phyloP scores from a whole-genome alignment of 2,113 vertebrate genomes.

The Laticauda colubrina region DNA sequence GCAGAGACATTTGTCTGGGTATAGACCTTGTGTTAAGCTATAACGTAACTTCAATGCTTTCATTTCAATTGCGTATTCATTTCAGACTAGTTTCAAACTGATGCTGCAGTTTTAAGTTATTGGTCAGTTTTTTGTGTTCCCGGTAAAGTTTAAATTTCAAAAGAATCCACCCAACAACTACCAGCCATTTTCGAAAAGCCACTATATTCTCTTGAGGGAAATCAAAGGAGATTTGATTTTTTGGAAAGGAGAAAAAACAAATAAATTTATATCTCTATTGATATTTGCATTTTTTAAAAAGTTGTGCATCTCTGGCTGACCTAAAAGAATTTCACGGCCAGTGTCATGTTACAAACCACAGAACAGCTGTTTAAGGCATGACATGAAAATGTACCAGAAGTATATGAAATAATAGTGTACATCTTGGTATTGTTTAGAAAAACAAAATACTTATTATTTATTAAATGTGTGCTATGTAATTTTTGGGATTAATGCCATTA shows the following conservation, averaged over 20 bases:
- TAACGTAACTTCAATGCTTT: neutral
- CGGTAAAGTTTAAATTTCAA: neutral
- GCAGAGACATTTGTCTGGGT: neutral
- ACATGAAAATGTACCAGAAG: neutral
- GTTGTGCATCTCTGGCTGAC: neutral
- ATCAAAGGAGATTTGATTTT: neutral
- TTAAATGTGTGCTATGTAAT: neutral
- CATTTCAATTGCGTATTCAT: neutral
- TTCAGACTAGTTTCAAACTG: neutral
- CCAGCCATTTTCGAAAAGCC: neutral
- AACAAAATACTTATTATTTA: neutral
- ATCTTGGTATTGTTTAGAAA: neutral
- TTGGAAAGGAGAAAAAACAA: neutral
- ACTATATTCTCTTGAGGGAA: neutral
- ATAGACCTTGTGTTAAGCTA: neutral
- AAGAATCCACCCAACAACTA: neutral
- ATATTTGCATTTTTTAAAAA: neutral
- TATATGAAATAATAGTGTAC: neutral
- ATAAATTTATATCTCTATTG: neutral
- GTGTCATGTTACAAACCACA: neutral
- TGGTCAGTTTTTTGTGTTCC: neutral
- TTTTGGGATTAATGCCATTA: neutral
- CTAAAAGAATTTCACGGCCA: neutral
- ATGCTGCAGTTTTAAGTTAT: neutral
- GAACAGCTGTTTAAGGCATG: neutral